phyloP scores from a whole-genome alignment of 1,140 invertebrate species.

The Philopotamus ludificatus region DNA sequence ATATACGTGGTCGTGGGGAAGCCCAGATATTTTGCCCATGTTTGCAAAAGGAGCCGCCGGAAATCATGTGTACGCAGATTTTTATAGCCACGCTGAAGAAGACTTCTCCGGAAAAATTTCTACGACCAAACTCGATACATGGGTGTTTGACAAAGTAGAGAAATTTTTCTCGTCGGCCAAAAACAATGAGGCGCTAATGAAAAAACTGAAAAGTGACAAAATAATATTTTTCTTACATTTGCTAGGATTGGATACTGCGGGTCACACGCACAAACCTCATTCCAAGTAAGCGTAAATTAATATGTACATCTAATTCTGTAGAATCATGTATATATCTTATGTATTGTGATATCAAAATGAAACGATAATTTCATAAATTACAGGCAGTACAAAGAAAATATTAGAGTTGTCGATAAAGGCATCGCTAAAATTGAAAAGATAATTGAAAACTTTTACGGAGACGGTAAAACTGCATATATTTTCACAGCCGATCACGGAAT shows the following conservation, averaged over 20 bases:
- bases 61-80: slow-evolving; percentile 51
- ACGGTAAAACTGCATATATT: slow-evolving; percentile 81
- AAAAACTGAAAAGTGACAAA: slow-evolving; percentile 60
- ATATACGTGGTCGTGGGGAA: slow-evolving; percentile 84
- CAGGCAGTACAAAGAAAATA: slow-evolving; percentile 82
- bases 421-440: slow-evolving; percentile 69
- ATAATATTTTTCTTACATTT: slow-evolving; percentile 92
- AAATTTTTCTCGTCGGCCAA: slow-evolving; percentile 65
- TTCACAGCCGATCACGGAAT: slow-evolving; percentile 98
- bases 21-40: slow-evolving; percentile 92
- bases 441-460: slow-evolving; percentile 75
- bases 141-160: slow-evolving; percentile 86
- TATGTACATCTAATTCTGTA: no score
- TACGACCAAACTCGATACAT: slow-evolving; percentile 73
- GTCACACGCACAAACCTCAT: slow-evolving; percentile 89
- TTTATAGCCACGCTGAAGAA: slow-evolving; percentile 65
- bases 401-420: slow-evolving; percentile 76
- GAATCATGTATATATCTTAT: no score
- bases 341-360: no score
- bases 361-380: no score
- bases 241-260: slow-evolving; percentile 91
- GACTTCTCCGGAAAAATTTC: slow-evolving; percentile 72
- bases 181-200: slow-evolving; percentile 49
- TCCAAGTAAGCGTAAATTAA: slow-evolving; percentile 64
- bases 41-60: slow-evolving; percentile 72